Evolutionary conservation across 2,113 vertebrate species (phyloP), one percentile per base, ranked within the genome.

Genomic region (Etia nguti): DNA sequence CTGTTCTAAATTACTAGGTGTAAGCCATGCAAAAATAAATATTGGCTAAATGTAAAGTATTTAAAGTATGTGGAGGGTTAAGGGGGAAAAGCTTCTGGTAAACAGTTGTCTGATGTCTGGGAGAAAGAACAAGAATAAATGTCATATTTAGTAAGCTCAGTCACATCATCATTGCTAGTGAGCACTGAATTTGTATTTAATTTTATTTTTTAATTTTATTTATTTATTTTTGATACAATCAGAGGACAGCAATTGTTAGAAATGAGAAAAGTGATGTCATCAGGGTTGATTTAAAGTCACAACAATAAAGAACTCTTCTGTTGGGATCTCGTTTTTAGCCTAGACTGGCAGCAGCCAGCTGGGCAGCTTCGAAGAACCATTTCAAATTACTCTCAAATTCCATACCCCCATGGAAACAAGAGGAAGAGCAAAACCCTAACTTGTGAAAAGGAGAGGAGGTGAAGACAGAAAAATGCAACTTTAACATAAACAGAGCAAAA

Each of bases 271-370:
- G n/a, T 90, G 88, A 87, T 84, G 88, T 92, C 87, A 87, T 70
- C 60, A 6, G 62, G 56, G 3, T 43, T 54, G 52, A 79, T 68
- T 43, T 7, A 56, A 82, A 79, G 68, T 73, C 43, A 4, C 1
- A 3, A 15, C 83, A 87, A 94, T 79, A 93, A 91, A 89, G 85
- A 86, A 50, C 15, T 86, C 24, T 18, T 87, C 84, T 93, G 91
- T 93, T 81, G 83, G 86, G 87, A 83, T 24, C 80, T 38, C 4
- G 86, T 11, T 75, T 75, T 75, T 50, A 50, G 70, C 43, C 43
- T 20, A 43, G 16, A 15, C 16, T 16, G 24, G 15, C 24, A 77
- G 26, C 70, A 20, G 86, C 15, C 84, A 77, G 84, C 85, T 84
- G 86, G 80, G 41, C 41, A 73, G 85, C 82, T 62, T 57, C 55